Evolutionary conservation across 2,888 invertebrate species (phyloP), one percentile per base, ranked within the genome.

Genomic region (Parnassius mnemosyne): DNA sequence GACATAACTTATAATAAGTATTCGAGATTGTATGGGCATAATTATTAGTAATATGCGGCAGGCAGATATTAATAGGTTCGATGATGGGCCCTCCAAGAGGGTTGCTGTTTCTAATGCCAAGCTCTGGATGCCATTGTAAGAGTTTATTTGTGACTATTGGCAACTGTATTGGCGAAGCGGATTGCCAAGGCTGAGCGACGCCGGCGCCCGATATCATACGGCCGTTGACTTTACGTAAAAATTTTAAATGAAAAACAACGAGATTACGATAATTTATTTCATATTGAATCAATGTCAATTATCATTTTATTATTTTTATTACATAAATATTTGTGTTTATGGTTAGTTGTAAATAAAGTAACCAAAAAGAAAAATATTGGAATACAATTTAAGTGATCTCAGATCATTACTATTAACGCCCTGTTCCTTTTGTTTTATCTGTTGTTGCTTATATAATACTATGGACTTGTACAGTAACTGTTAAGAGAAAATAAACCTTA

Each of bases 121-220:
- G 79, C 79, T 66, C 68, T 74, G 72, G 79, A 78, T 89, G 89
- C 89, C 90, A 90, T 87, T 89, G 79, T 74, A 72, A 78, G 79
- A 49, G 87, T 86, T 88, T 91, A 91, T 91, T 90, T 91, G 87
- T 82, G 86, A 87, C 60, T 84, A 84, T 89, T 90, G 90, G 90
- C 90, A 89, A 79, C 79, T 71, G 71, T 73, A 69, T 70, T 67
- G 70, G 72, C 73, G 71, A 72, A 79, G 78, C 77, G 79, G 84
- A 86, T 85, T 77, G 79, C 85, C 87, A 87, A 88, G 89, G 88
- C 83, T 85, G 81, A 70, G 66, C 74, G 76, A 75, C 80, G 79
- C 80, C 76, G 81, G 83, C 85, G 86, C 83, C 83, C 81, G 76
- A 56, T 60, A 59, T 43, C 74, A 71, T 71, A 68, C 75, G 87